Evolutionary conservation across 2,888 invertebrate species (phyloP).

Genomic region (Scaptomyza reducta): DNA sequence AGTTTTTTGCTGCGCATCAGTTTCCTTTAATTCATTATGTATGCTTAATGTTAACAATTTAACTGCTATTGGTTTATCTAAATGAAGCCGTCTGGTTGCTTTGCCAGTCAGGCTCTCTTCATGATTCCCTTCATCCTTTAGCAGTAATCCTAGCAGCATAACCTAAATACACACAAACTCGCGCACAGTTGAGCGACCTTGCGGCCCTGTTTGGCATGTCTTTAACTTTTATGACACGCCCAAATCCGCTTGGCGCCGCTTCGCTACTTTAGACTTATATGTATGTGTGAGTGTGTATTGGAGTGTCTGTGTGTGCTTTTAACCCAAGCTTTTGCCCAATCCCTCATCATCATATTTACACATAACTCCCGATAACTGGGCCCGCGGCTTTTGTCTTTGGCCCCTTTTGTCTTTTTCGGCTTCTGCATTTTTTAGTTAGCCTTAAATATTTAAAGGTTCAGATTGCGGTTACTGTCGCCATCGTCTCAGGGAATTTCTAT

Average conservation of each 20-base stretch:
- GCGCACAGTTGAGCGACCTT: conserved; percentile 59
- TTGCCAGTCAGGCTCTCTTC: neutral
- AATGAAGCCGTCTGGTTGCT: conserved; percentile 71
- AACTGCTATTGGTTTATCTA: conserved; percentile 80
- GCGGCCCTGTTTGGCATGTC: conserved; percentile 63
- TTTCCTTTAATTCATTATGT: conserved; percentile 75
- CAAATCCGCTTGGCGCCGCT: conserved; percentile 70
- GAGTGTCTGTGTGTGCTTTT: neutral
- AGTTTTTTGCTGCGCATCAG: conserved; percentile 54
- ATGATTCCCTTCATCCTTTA: neutral
- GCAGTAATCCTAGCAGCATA: conserved; percentile 35
- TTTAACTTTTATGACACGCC: conserved; percentile 74
- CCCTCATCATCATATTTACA: conserved; percentile 50
- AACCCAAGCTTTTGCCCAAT: conserved; percentile 31
- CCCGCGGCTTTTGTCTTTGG: conserved; percentile 41
- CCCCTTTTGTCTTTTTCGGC: conserved; percentile 50
- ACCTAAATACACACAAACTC: conserved; percentile 55
- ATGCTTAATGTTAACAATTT: conserved; percentile 79
- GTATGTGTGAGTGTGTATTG: neutral
- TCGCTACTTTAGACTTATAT: conserved; percentile 40
- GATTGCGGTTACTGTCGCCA: conserved; percentile 53
- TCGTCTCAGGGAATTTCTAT: conserved; percentile 19
- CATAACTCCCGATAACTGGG: conserved; percentile 43
- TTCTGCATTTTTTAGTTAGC: conserved; percentile 70
- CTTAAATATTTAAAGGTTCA: conserved; percentile 74